phyloP scores from a whole-genome alignment of 1,140 invertebrate species.

The Mercenaria mercenaria region DNA sequence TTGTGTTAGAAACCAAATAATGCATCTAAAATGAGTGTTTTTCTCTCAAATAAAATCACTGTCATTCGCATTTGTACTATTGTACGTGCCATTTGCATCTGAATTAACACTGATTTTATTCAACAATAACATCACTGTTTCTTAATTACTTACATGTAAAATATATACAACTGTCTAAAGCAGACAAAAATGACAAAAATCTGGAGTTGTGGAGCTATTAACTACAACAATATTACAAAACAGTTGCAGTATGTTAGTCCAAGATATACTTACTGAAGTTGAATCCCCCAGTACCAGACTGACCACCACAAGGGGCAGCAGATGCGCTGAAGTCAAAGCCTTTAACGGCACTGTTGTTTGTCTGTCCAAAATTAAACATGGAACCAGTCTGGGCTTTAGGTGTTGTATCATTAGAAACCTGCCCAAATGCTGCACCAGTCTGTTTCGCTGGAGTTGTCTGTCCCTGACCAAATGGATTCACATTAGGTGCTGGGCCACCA shows the following conservation, averaged over 20 bases:
- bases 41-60: no score
- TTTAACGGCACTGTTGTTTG: slow-evolving; percentile 43
- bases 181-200: neutral
- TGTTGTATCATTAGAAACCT: slow-evolving; percentile 3
- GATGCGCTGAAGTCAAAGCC: slow-evolving; percentile 50
- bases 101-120: no score
- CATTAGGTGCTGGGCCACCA: slow-evolving; percentile 51
- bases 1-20: no score
- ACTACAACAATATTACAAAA: neutral
- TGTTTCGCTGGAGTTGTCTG: slow-evolving; percentile 61
- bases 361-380: slow-evolving; percentile 52
- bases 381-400: slow-evolving; percentile 48
- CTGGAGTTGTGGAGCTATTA: neutral
- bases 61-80: no score
- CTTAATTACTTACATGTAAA: no score
- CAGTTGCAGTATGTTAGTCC: neutral
- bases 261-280: slow-evolving; percentile 43
- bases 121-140: no score
- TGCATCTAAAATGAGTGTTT: no score
- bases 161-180: no score
- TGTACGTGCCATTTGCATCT: no score
- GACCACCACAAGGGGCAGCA: neutral
- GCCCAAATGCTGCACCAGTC: slow-evolving; percentile 54
- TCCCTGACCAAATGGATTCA: slow-evolving; percentile 60
- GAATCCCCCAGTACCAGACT: slow-evolving; percentile 6